Base-by-base conservation (phyloP, 1,140 invertebrate species). In the Frieseomelitta varia region DNA sequence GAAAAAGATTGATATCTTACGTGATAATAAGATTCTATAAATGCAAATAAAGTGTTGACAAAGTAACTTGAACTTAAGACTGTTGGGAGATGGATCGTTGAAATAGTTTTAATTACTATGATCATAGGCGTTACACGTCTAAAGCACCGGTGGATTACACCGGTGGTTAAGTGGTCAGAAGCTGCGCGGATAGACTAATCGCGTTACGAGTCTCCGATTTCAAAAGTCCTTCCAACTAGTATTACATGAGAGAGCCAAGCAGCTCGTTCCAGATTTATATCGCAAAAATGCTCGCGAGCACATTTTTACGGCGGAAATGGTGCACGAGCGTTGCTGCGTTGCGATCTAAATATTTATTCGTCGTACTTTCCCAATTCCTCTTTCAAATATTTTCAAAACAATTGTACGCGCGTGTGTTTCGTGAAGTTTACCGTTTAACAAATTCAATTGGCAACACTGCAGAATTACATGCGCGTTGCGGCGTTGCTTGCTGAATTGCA, bases 181-280 rank as follows among this genome's bases (percentile, higher is more conserved):
- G 81, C 84, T 90, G 85, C 81, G 84, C 82, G 79, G 86, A 83
- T 86, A 84, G 87, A 91, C 90, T 30, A 92, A 87, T 91, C 87
- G 89, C 82, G 88, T 71, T 81, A 80, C 86, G 80, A 77, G 76
- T 92, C 89, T 93, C 91, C 74, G 85, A 91, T 93, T 93, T 92
- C 92, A 88, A 87, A 87, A 92, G 91, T 91, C 92, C 92, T 93
- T 93, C 91, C 91, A 93, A 91, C 91, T 93, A 90, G 87, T 88
- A 82, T 93, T 93, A 93, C 91, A 91, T 83, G 81, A 74, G 88
- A 85, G 87, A 86, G 85, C 82, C 81, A 71, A 86, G 84, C 78
- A 74, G 84, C 76, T 69, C 51, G 86, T n/a, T 73, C 78, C 78
- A 80, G 77, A 80, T 84, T 84, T 74, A 74, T 47, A 56, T 71